Evolutionary conservation across 2,888 invertebrate species (phyloP), one percentile per base, ranked within the genome.

Genomic region (Phorcus lineatus): DNA sequence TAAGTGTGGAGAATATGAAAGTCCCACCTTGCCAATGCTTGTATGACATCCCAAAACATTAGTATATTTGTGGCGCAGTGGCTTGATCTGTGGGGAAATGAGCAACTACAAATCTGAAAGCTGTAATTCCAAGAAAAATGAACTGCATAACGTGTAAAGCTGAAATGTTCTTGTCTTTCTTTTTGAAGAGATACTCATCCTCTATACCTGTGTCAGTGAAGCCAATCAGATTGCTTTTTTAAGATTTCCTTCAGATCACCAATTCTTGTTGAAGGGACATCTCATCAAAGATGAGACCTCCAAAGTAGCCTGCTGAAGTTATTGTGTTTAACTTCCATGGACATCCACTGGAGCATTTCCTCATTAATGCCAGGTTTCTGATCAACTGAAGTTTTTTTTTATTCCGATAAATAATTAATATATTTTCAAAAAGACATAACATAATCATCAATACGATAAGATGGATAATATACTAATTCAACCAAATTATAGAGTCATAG

Each of bases 31-130:
- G 13, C 22, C 57, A 77, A 77, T 0, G 77, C 57, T 7, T 77
- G 24, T 3, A 77, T 57, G 22, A 77, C 77, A 77, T 77, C 77
- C 77, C 77, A 24, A 53, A 77, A 77, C 22, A 57, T 77, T 13
- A 55, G 17, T 77, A 77, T 31, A 77, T 40, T 47, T 77, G 36
- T 3, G 55, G 77, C 0, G 24, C 57, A 31, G 47, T 77, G 13
- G 24, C 16, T 19, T 77, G 77, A 17, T 24, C 6, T 2, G 77
- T 77, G 3, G 57, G 77, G 28, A 22, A 77, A 19, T 57, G 77
- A n/a, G 77, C 77, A 3, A 77, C 77, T 17, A 19, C 0, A 47
- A 77, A 77, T 57, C 31, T 4, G 19, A 77, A 77, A 0, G 55
- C 77, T 4, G 57, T 55, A 2, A 77, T 6, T 1, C 57, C 55